These are phyloP conservation scores for Epirrita christyi DNA, from an alignment of 2,888 invertebrate genomes.

Conservation along the genomic window DNA sequence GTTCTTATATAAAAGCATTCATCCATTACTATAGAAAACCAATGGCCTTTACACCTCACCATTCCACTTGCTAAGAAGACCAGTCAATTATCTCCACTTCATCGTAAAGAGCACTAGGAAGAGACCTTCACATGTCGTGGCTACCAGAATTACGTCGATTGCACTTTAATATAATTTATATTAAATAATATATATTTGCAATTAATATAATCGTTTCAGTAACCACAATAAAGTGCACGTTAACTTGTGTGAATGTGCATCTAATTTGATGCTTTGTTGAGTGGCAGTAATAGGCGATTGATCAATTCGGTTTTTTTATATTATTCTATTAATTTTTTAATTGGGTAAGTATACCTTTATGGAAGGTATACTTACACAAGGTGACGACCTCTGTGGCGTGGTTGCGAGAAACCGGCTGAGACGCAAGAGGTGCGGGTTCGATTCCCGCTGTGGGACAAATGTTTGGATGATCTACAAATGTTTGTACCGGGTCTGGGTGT, in stretches of 20 bases:
- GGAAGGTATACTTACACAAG: too few relatives aligned
- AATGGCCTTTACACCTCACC: slow-evolving; percentile 1
- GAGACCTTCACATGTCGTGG: slow-evolving; percentile 18
- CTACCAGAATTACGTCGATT: slow-evolving; percentile 18
- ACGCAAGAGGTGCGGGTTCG: too few relatives aligned
- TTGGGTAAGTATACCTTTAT: too few relatives aligned
- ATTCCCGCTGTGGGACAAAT: too few relatives aligned
- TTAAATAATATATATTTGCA: slow-evolving; percentile 5
- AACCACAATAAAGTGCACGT: slow-evolving; percentile 7
- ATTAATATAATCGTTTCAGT: slow-evolving; percentile 13
- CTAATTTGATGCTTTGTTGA: slow-evolving; percentile 5
- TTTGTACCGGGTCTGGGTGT: too few relatives aligned
- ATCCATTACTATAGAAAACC: neutral
- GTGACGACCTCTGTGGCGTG: too few relatives aligned
- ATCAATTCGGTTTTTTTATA: neutral
- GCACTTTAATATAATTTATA: slow-evolving; percentile 1
- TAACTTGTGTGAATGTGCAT: slow-evolving; percentile 5
- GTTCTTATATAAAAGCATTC: neutral
- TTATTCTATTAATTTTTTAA: too few relatives aligned
- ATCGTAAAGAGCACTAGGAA: slow-evolving; percentile 17
- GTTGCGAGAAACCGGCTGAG: too few relatives aligned
- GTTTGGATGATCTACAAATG: too few relatives aligned
- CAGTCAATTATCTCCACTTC: slow-evolving; percentile 10
- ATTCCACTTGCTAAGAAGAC: slow-evolving; percentile 9
- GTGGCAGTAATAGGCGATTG: slow-evolving; percentile 2